These are phyloP conservation scores for Pollenia angustigena DNA, from an alignment of 2,888 invertebrate species.

Conservation along the genomic window DNA sequence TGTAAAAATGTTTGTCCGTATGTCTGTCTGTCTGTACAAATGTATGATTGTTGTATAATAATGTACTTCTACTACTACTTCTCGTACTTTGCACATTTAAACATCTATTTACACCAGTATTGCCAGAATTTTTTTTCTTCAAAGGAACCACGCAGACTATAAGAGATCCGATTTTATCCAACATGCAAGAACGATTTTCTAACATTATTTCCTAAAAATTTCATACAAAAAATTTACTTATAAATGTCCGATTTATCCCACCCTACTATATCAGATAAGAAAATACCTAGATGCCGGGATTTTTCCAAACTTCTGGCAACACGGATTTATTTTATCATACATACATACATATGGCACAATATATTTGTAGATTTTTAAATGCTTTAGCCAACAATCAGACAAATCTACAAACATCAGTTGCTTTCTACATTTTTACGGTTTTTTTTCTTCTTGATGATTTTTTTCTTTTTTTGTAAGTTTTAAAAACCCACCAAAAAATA, in stretches of 20 bases:
- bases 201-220: too few relatives aligned
- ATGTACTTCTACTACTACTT: conserved; percentile 19
- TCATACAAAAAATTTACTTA: too few relatives aligned
- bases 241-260: too few relatives aligned
- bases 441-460: neutral
- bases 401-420: conserved; percentile 21
- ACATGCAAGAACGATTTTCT: too few relatives aligned
- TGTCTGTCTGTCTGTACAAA: conserved; percentile 11
- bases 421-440: conserved; percentile 33
- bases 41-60: conserved; percentile 44
- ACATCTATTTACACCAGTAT: too few relatives aligned
- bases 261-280: too few relatives aligned
- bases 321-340: too few relatives aligned
- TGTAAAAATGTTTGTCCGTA: conserved; percentile 4
- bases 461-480: conserved; percentile 24
- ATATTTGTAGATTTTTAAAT: conserved; percentile 66
- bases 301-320: too few relatives aligned
- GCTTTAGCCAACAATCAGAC: conserved; percentile 46
- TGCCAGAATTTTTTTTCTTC: too few relatives aligned
- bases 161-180: too few relatives aligned
- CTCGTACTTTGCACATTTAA: neutral
- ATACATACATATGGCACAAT: conserved; percentile 14
- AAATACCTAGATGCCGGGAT: too few relatives aligned
- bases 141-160: too few relatives aligned
- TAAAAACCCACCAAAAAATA: conserved; percentile 29